A percentile compares a stretch with the other conserved stretches of the same genome.
phyloP scores from a whole-genome alignment of 2,113 vertebrate species.

The Acrocephalus kingi region DNA sequence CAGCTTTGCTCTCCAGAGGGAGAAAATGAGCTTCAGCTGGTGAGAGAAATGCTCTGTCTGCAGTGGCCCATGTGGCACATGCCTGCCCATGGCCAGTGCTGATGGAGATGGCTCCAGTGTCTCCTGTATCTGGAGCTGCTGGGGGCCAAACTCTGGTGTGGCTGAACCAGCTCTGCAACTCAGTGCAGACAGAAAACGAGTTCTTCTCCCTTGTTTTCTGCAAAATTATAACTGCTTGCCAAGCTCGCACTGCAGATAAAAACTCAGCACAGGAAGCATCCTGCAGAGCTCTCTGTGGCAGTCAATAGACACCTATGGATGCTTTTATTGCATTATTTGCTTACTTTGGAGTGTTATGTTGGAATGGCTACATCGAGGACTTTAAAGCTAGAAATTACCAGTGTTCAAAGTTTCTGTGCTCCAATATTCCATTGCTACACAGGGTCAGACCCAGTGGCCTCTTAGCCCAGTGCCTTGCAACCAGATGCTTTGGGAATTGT shows the following conservation, averaged over 20 bases:
- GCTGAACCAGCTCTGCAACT: not conserved
- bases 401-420: not conserved
- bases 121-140: not conserved
- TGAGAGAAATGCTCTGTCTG: not conserved
- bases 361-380: not conserved
- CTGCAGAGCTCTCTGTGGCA: not conserved
- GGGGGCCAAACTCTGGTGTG: accelerated
- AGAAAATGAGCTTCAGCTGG: not conserved
- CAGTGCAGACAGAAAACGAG: not conserved
- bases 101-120: not conserved
- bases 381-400: not conserved
- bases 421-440: not conserved
- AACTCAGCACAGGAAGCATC: not conserved
- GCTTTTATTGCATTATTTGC: not conserved
- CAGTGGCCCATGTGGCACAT: accelerated
- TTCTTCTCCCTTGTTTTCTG: not conserved
- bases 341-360: not conserved
- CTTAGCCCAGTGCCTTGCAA: not conserved
- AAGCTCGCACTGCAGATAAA: not conserved
- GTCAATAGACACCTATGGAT: not conserved
- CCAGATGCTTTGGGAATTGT: not conserved
- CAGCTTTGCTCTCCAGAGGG: not conserved
- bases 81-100: not conserved
- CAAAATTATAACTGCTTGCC: not conserved
- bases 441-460: not conserved